phyloP scores from a whole-genome alignment of 2,797 vertebrate genomes.

The Onychomys arenicola region DNA sequence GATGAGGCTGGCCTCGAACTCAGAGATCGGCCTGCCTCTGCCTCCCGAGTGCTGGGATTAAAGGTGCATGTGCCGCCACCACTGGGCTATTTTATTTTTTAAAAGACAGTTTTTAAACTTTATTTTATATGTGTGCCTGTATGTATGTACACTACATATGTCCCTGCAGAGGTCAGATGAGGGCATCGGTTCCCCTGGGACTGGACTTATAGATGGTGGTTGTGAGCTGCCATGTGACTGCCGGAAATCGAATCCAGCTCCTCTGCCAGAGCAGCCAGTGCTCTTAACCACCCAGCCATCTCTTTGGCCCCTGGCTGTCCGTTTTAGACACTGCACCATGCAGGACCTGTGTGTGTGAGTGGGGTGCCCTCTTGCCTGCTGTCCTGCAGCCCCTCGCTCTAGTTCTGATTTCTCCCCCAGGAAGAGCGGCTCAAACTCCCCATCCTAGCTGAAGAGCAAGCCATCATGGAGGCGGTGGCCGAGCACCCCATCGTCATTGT shows the following conservation, averaged over 20 bases:
- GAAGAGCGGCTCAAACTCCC: slow-evolving; percentile 95
- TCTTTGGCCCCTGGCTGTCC: not conserved
- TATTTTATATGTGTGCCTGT: not conserved
- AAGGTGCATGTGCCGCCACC: not conserved
- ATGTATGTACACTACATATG: not conserved
- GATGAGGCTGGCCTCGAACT: not conserved
- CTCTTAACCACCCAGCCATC: not conserved
- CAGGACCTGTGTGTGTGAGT: not conserved
- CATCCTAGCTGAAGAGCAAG: slow-evolving; percentile 95
- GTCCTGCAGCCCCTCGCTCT: not conserved
- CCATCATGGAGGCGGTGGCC: slow-evolving; percentile 96
- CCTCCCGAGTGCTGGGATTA: not conserved
- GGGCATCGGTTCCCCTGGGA: not conserved
- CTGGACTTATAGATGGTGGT: not conserved
- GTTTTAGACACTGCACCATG: not conserved
- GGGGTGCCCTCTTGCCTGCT: not conserved
- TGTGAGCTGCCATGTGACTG: not conserved
- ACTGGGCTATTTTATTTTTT: not conserved
- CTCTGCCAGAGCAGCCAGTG: not conserved
- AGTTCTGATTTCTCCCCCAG: slow-evolving; percentile 82
- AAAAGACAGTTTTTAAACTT: not conserved
- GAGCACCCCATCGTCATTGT: slow-evolving; percentile 93
- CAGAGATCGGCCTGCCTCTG: not conserved
- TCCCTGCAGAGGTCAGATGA: not conserved
- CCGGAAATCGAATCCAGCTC: not conserved